Evolutionary conservation across 2,113 vertebrate species (phyloP).

Genomic region (Panurus biarmicus): DNA sequence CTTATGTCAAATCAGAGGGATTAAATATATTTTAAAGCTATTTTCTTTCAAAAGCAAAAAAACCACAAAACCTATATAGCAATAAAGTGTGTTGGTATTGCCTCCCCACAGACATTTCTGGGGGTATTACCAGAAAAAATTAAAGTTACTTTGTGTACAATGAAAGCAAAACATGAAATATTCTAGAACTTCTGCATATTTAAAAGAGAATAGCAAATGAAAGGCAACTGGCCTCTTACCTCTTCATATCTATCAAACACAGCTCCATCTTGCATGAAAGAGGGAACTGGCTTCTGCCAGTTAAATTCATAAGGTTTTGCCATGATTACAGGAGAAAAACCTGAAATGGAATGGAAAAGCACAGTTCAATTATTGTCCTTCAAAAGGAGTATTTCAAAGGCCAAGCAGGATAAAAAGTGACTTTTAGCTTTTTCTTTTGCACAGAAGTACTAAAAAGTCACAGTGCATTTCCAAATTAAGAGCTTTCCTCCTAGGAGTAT

Average conservation of each 20-base stretch:
- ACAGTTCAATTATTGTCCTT: background rate
- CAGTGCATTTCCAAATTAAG: background rate
- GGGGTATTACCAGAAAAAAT: background rate
- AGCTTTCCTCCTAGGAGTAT: background rate
- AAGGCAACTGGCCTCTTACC: conserved; percentile 73
- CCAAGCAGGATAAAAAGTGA: background rate
- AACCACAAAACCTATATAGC: background rate
- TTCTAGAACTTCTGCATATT: background rate
- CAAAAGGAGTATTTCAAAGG: background rate
- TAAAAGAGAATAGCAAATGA: background rate
- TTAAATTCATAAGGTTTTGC: conserved; percentile 98
- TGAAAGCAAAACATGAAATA: background rate
- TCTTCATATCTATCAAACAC: conserved; percentile 95
- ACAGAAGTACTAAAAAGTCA: background rate
- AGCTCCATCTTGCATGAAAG: conserved; percentile 92
- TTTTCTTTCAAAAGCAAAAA: background rate
- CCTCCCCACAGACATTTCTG: background rate
- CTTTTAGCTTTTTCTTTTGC: background rate
- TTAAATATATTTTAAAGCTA: background rate
- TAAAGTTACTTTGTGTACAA: background rate
- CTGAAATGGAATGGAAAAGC: conserved; percentile 67
- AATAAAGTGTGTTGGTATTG: background rate
- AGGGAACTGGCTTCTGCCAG: conserved; percentile 94
- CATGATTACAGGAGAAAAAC: conserved; percentile 80
- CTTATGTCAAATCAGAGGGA: background rate